These are phyloP conservation scores for Psittacara wagleri DNA, from an alignment of 2,113 vertebrate genomes.

Conservation along the genomic window DNA sequence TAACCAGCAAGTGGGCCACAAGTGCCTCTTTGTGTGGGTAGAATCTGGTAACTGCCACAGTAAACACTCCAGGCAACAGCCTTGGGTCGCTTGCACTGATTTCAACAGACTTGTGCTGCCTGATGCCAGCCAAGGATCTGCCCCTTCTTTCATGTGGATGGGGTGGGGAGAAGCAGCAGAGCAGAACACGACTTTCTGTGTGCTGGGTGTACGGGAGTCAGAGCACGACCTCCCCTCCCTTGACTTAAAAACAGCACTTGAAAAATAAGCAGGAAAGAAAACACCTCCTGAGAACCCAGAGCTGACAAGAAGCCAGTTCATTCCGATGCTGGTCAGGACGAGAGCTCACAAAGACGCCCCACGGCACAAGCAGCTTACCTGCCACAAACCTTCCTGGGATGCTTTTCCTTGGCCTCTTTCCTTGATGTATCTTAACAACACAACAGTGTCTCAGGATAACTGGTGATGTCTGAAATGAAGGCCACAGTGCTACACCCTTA, in stretches of 20 bases:
- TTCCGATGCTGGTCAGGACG: neutral
- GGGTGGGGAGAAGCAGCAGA: neutral
- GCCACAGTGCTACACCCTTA: neutral
- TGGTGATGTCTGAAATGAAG: neutral
- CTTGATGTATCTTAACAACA: neutral
- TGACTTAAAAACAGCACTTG: neutral
- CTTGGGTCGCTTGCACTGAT: neutral
- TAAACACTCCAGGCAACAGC: neutral
- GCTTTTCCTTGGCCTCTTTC: neutral
- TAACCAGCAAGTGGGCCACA: neutral
- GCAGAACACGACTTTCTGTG: neutral
- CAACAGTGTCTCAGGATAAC: rapidly evolving
- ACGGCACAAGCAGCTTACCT: neutral
- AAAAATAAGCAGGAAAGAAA: neutral
- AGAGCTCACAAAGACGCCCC: neutral
- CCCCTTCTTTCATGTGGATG: neutral
- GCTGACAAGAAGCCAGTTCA: neutral
- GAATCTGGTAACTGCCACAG: neutral
- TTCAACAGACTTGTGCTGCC: neutral
- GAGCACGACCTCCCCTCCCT: neutral
- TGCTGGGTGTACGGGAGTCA: neutral
- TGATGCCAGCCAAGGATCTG: neutral
- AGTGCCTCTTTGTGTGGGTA: neutral
- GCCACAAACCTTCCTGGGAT: neutral
- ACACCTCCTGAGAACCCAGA: neutral